phyloP scores from a whole-genome alignment of 2,888 invertebrate species.

The Perizoma affinitatum region DNA sequence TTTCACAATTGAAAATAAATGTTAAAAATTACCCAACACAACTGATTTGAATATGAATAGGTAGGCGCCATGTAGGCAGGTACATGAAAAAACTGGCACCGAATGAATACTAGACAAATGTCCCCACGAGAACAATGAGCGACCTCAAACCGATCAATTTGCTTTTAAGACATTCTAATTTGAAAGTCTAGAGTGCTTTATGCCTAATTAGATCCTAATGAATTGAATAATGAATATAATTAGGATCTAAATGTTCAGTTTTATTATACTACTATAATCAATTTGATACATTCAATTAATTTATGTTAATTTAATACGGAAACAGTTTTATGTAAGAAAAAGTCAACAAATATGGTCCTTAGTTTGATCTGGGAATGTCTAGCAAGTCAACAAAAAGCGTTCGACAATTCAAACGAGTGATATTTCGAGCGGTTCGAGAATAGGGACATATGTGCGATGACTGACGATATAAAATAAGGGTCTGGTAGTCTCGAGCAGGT shows the following conservation, averaged over 20 bases:
- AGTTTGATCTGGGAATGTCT: neutral
- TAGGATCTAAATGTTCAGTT: constrained; percentile 6
- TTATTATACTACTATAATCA: neutral
- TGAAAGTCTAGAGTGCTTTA: constrained; percentile 68
- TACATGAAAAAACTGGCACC: constrained; percentile 81
- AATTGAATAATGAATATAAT: constrained; percentile 58
- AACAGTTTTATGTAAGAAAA: neutral
- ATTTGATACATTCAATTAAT: constrained; percentile 2
- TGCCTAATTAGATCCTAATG: constrained; percentile 56
- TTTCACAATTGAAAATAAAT: constrained; percentile 78
- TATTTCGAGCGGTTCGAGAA: constrained; percentile 29
- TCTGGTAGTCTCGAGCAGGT: constrained; percentile 63
- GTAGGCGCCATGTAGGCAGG: constrained; percentile 81
- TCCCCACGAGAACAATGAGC: constrained; percentile 73
- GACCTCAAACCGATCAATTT: constrained; percentile 73
- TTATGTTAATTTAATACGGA: neutral
- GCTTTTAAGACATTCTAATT: constrained; percentile 77
- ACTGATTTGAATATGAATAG: constrained; percentile 82
- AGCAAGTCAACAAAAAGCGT: constrained; percentile 2
- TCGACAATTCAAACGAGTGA: constrained; percentile 15
- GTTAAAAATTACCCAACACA: constrained; percentile 78
- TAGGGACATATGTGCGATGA: constrained; percentile 33
- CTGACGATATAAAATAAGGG: constrained; percentile 49
- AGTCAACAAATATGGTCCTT: neutral
- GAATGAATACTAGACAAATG: constrained; percentile 79